Evolutionary conservation across 1,140 invertebrate species (phyloP), one percentile per base, ranked within the genome.

Genomic region (Pseudoatta argentina): DNA sequence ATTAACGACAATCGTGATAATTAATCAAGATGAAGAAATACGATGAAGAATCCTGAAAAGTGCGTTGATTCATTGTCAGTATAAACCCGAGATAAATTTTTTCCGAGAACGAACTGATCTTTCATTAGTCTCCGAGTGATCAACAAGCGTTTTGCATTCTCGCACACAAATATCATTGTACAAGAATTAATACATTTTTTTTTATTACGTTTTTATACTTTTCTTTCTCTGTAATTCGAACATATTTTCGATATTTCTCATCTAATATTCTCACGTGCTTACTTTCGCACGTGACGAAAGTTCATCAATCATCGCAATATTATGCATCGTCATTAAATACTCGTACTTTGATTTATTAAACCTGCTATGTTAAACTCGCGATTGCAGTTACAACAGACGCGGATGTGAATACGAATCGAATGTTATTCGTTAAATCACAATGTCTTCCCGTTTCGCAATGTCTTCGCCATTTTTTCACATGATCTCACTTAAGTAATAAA

Each of bases 21-120:
- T 83, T 76, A 81, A 82, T 72, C 12, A 61, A 18, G 39, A 71
- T 8, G 53, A 59, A 55, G 8, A 44, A 5, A 39, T 39, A 7
- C 39, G 39, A 44, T 44, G 8, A 44, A 44, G 39, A 44, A 44
- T 24, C 10, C n/a, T 51, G 24, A 64, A 61, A 66, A 69, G 39
- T 39, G 34, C 7, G 34, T 67, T 63, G 57, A 18, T 27, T 77
- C 44, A 24, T 14, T 27, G 39, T 66, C 27, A 24, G 21, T 53
- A 27, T 12, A 53, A 67, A 78, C 27, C 27, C 27, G 39, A 44
- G 21, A 64, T 67, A 55, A 75, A 89, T 85, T 88, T 21, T 10
- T 77, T 85, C 72, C 39, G 16, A 71, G 86, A 78, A 88, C 57
- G 2, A 34, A 18, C 6, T 24, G 14, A 76, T 3, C 30, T 64